Conservation (phyloP, 37 sponge, comb jelly and placozoan species). For the Hexactinellida sp. region DNA sequence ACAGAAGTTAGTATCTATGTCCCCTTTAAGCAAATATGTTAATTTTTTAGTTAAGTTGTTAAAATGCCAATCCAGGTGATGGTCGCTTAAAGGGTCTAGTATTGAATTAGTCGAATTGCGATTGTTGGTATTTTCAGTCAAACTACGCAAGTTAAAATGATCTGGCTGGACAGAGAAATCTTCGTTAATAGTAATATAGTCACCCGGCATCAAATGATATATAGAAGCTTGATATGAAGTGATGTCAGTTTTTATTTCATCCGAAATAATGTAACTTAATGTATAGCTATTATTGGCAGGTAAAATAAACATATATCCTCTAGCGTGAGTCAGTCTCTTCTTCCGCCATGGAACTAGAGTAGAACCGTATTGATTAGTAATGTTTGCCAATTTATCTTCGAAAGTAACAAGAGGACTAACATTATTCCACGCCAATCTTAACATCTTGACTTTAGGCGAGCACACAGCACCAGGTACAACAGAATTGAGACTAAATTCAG, state of each 20-base stretch:
- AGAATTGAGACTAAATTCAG: constrained; percentile 17
- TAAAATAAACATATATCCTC: background rate
- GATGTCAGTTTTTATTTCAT: background rate
- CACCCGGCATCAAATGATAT: background rate
- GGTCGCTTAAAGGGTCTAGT: background rate
- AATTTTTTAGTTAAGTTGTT: constrained; percentile 46
- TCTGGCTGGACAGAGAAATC: background rate
- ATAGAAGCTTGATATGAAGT: background rate
- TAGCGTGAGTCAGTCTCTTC: background rate
- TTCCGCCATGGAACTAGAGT: background rate
- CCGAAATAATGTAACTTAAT: background rate
- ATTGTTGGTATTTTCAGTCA: background rate
- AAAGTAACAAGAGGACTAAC: constrained; percentile 10
- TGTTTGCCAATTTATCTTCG: background rate
- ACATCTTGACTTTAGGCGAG: background rate
- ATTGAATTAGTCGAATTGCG: background rate
- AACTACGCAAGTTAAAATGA: background rate
- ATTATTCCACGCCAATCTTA: constrained; percentile 19
- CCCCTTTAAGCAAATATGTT: constrained; percentile 55
- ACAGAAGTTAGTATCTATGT: constrained; percentile 13
- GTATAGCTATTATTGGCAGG: background rate
- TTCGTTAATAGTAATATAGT: background rate
- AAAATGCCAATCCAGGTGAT: constrained; percentile 34
- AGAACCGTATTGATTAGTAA: background rate
- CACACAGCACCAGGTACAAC: constrained; percentile 18